Conservation (phyloP, 2,888 invertebrate genomes). For the Ptychoptera contaminata region DNA sequence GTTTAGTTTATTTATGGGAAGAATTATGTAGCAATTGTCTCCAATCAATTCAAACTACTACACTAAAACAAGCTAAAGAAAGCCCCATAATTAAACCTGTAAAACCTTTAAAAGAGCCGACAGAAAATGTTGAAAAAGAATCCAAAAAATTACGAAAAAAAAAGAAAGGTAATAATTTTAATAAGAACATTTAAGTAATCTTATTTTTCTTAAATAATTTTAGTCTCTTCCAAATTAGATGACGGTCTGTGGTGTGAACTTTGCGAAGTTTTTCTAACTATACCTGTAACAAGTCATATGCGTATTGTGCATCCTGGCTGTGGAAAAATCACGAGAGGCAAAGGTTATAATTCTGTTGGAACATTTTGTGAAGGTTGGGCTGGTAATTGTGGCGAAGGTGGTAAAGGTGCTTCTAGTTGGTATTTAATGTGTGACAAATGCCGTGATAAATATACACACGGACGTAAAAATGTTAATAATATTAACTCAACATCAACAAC, state of each 20-base stretch:
- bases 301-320: conserved; percentile 81
- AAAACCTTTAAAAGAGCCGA: neutral
- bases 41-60: conserved; percentile 37
- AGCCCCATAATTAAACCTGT: neutral
- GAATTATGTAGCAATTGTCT: conserved; percentile 53
- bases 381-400: conserved; percentile 77
- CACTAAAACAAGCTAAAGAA: conserved; percentile 19
- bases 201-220: neutral
- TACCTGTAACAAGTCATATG: conserved; percentile 85
- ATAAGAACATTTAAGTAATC: neutral
- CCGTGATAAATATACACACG: conserved; percentile 49
- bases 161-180: conserved; percentile 19
- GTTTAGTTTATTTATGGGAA: conserved; percentile 82
- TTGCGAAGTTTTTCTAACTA: conserved; percentile 59
- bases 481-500: conserved; percentile 26
- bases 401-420: conserved; percentile 66
- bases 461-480: conserved; percentile 26
- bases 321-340: conserved; percentile 66
- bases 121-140: conserved; percentile 20
- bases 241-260: conserved; percentile 57
- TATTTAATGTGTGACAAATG: conserved; percentile 87
- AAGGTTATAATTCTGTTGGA: conserved; percentile 86
- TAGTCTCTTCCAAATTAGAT: conserved; percentile 14
- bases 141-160: conserved; percentile 23
- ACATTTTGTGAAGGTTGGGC: conserved; percentile 79